Evolutionary conservation across 2,888 invertebrate species (phyloP), one percentile per base, ranked within the genome.

Genomic region (Syrphus vitripennis): DNA sequence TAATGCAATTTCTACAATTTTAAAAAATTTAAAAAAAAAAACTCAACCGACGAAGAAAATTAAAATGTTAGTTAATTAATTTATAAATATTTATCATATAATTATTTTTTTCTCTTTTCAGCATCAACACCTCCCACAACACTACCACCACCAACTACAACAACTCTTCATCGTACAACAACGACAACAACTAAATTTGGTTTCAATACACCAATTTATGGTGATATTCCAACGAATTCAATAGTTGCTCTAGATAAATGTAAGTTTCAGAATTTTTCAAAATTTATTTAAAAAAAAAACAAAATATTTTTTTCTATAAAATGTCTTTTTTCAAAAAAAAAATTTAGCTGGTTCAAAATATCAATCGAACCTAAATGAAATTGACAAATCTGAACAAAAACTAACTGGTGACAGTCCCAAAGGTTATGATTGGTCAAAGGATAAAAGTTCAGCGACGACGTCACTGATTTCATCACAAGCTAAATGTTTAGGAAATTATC

Each of bases 41-140:
- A n/a, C n/a, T n/a, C n/a, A n/a, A n/a, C n/a, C n/a, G n/a, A n/a
- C n/a, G n/a, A n/a, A n/a, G n/a, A n/a, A n/a, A n/a, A n/a, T n/a
- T n/a, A n/a, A n/a, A n/a, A n/a, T n/a, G n/a, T n/a, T n/a, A n/a
- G n/a, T n/a, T n/a, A n/a, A n/a, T n/a, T n/a, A n/a, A n/a, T n/a
- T n/a, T n/a, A n/a, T n/a, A n/a, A n/a, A n/a, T n/a, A n/a, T n/a
- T n/a, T n/a, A n/a, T n/a, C n/a, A n/a, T n/a, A 31, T 7, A 9
- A 7, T 31, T 31, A 31, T 3, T 48, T 7, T 10, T 42, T 55
- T 87, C 83, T 89, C 88, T 26, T 92, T 92, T 78, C 93, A 97
- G 97, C 95, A 90, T 96, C 97, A 40, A 94, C 95, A 88, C 96
- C 97, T 72, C 97, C 97, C 65, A 96, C 96, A 78, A 97, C 97